Percentiles rank a stretch among this genome's conserved stretches.
Evolutionary conservation across 2,797 vertebrate species (phyloP).

Genomic region (Peromyscus melanophrys): DNA sequence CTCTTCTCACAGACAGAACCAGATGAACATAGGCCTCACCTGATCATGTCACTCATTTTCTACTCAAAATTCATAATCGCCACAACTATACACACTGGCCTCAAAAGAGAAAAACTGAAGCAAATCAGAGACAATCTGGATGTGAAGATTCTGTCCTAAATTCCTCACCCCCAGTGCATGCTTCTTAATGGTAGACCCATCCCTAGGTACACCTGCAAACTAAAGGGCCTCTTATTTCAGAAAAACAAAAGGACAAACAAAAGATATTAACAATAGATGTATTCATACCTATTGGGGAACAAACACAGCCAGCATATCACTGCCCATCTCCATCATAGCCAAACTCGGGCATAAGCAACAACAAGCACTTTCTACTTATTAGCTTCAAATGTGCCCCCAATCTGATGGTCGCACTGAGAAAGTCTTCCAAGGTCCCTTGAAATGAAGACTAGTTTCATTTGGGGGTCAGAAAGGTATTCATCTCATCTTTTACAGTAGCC

Average conservation of each 20-base stretch:
- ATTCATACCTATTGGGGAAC: not conserved
- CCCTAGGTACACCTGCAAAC: not conserved
- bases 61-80: not conserved
- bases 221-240: not conserved
- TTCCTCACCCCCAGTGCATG: not conserved
- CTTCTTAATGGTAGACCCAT: not conserved
- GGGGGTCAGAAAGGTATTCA: not conserved
- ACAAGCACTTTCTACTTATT: not conserved
- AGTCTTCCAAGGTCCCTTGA: not conserved
- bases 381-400: constrained; percentile 21
- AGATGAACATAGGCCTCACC: not conserved
- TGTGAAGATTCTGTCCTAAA: not conserved
- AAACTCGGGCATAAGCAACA: not conserved
- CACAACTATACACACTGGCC: not conserved
- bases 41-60: not conserved
- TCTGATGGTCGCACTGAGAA: not conserved
- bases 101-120: constrained; percentile 33
- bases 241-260: not conserved
- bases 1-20: constrained; percentile 16
- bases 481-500: not conserved
- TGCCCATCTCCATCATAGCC: not conserved
- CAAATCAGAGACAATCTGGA: constrained; percentile 4
- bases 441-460: not conserved
- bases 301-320: not conserved
- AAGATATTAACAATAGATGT: not conserved